Conservation (phyloP, 53 echinoderm and acorn worm genomes). For the Stichopus horrens region DNA sequence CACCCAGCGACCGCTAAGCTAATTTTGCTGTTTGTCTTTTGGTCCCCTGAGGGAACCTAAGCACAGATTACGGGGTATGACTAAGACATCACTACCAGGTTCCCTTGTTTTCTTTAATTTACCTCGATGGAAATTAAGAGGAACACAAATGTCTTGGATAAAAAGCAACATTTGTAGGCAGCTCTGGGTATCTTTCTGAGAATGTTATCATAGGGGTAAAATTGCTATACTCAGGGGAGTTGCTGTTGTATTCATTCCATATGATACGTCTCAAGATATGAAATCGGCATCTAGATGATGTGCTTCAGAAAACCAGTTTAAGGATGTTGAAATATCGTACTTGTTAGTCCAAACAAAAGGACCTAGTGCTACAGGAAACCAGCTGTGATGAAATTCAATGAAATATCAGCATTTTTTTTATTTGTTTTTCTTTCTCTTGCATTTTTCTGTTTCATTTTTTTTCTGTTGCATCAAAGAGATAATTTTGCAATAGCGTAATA, state of each 20-base stretch:
- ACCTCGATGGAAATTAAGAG: slow-evolving; percentile 11
- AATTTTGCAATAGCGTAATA: too few relatives aligned
- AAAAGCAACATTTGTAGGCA: slow-evolving; percentile 26
- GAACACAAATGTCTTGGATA: slow-evolving; percentile 30
- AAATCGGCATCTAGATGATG: not conserved
- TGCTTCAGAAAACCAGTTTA: too few relatives aligned
- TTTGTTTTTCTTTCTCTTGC: too few relatives aligned
- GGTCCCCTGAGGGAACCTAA: slow-evolving; percentile 3
- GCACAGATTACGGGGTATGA: slow-evolving; percentile 39
- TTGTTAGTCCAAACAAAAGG: too few relatives aligned
- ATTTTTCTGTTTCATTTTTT: too few relatives aligned
- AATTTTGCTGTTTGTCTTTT: slow-evolving; percentile 26
- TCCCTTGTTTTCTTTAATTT: slow-evolving; percentile 33
- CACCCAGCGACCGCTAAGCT: slow-evolving; percentile 40
- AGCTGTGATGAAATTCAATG: too few relatives aligned
- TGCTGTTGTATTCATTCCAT: not conserved
- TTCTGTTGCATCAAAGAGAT: too few relatives aligned
- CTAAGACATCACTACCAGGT: slow-evolving; percentile 29
- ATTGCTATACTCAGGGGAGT: slow-evolving; percentile 23
- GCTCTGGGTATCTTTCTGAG: slow-evolving; percentile 9
- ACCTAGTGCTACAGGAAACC: too few relatives aligned
- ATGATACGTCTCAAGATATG: not conserved
- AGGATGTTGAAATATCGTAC: too few relatives aligned
- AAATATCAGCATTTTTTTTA: too few relatives aligned
- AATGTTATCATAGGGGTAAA: slow-evolving; percentile 10